Conservation (phyloP, 1,140 invertebrate species). For the Potamilus streckersoni region DNA sequence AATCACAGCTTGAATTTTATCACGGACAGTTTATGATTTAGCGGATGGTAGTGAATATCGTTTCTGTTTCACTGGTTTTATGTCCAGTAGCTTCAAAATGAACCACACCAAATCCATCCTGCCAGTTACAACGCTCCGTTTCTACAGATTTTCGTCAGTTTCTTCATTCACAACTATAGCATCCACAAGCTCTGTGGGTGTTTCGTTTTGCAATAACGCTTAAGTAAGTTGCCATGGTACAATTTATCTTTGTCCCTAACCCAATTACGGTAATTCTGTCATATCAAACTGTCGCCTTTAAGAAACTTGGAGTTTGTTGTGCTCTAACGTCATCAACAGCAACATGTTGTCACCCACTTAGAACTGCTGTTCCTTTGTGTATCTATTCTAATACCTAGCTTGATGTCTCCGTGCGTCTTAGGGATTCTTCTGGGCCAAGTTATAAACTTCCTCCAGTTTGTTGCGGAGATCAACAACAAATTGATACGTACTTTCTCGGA, state of each 20-base stretch:
- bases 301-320: conserved; percentile 38
- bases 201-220: conserved; percentile 15
- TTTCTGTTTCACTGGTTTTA: conserved; percentile 19
- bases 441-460: conserved; percentile 28
- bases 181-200: too few relatives aligned
- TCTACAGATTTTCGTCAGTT: too few relatives aligned
- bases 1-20: too few relatives aligned
- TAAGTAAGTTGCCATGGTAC: conserved; percentile 31
- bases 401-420: conserved; percentile 16
- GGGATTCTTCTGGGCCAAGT: conserved; percentile 29
- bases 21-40: too few relatives aligned
- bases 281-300: conserved; percentile 33
- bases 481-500: too few relatives aligned
- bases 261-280: conserved; percentile 18
- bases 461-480: conserved; percentile 27
- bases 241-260: conserved; percentile 14
- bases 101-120: conserved; percentile 17
- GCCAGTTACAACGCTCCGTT: conserved; percentile 30
- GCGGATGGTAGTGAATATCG: conserved; percentile 24
- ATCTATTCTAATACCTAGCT: conserved; percentile 28
- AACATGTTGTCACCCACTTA: conserved; percentile 36
- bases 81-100: conserved; percentile 23
- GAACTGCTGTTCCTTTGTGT: conserved; percentile 19
- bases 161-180: too few relatives aligned
- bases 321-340: conserved; percentile 28